Evolutionary conservation across 2,888 invertebrate species (phyloP).

Genomic region (Drosophila monieri): DNA sequence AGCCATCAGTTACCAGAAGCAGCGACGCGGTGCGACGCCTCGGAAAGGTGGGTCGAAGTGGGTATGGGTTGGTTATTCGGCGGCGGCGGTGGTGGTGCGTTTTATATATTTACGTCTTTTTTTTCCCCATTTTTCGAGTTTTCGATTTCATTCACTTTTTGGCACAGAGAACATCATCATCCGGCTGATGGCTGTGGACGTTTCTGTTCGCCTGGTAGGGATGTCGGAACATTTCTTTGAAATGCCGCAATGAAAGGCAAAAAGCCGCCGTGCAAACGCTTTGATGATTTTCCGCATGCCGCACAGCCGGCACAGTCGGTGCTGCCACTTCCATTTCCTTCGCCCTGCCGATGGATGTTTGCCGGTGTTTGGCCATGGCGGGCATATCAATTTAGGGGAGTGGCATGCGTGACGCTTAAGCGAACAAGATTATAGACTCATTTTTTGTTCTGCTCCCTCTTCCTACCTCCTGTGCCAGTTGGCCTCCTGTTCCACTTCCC

Average conservation of each 20-base stretch:
- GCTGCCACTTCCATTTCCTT: slow-evolving; percentile 27
- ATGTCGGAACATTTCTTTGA: slow-evolving; percentile 81
- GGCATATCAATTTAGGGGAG: slow-evolving; percentile 77
- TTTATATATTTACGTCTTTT: slow-evolving; percentile 27
- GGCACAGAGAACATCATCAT: slow-evolving; percentile 68
- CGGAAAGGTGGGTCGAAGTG: slow-evolving; percentile 25
- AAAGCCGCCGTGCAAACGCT: slow-evolving; percentile 73
- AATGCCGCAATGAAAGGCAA: slow-evolving; percentile 74
- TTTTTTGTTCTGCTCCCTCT: slow-evolving; percentile 47
- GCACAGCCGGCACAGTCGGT: slow-evolving; percentile 44
- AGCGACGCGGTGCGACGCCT: slow-evolving; percentile 22
- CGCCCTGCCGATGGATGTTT: slow-evolving; percentile 66
- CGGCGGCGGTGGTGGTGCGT: slow-evolving; percentile 48
- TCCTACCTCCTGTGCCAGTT: slow-evolving; percentile 7
- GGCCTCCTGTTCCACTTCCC: slow-evolving; percentile 12
- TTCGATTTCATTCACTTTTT: slow-evolving; percentile 71
- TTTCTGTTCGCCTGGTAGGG: slow-evolving; percentile 73
- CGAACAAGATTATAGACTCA: slow-evolving; percentile 73
- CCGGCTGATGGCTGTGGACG: slow-evolving; percentile 29
- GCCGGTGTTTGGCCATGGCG: slow-evolving; percentile 70
- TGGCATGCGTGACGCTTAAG: slow-evolving; percentile 76
- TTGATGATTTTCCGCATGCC: slow-evolving; percentile 77
- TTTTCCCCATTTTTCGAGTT: slow-evolving; percentile 60
- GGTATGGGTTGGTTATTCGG: slow-evolving; percentile 8
- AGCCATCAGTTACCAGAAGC: slow-evolving; percentile 5